phyloP scores from a whole-genome alignment of 2,113 vertebrate species.

The Seriola quinqueradiata region DNA sequence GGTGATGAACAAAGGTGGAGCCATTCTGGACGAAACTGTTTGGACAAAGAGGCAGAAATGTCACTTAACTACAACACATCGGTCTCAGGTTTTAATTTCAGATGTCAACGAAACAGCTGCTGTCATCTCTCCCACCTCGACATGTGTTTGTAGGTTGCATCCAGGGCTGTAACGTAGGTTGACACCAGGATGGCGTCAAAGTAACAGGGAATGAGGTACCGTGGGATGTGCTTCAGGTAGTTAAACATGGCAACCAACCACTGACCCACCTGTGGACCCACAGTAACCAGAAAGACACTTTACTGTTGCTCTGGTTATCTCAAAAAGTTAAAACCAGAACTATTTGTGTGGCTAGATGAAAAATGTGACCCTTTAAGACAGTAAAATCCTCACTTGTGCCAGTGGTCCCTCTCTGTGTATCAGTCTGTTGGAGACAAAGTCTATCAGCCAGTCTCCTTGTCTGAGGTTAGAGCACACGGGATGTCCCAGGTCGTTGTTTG shows the following conservation, averaged over 20 bases:
- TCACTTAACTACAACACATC: not conserved
- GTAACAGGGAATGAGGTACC: constrained; percentile 96
- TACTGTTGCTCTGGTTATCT: not conserved
- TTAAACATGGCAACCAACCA: constrained; percentile 94
- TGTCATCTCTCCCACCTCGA: constrained; percentile 85
- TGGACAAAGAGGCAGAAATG: not conserved
- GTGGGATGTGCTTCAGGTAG: constrained; percentile 94
- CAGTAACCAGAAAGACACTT: not conserved
- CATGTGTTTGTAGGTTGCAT: constrained; percentile 91
- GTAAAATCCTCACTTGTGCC: constrained; percentile 83
- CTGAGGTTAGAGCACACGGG: constrained; percentile 95
- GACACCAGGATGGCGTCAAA: constrained; percentile 96
- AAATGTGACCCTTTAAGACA: not conserved
- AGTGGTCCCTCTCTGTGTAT: constrained; percentile 86
- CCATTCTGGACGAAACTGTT: constrained; percentile 93
- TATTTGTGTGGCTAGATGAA: not conserved
- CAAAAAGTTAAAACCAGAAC: not conserved
- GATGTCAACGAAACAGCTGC: not conserved
- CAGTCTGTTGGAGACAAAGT: constrained; percentile 92
- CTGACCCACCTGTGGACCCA: constrained; percentile 88
- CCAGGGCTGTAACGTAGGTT: constrained; percentile 91
- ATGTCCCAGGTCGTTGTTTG: constrained; percentile 96
- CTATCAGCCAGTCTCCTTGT: constrained; percentile 97
- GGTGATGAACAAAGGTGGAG: constrained; percentile 93
- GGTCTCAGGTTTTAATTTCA: not conserved